These are phyloP conservation scores for Bovichtus variegatus DNA, from an alignment of 2,797 vertebrate genomes.

Conservation along the genomic window DNA sequence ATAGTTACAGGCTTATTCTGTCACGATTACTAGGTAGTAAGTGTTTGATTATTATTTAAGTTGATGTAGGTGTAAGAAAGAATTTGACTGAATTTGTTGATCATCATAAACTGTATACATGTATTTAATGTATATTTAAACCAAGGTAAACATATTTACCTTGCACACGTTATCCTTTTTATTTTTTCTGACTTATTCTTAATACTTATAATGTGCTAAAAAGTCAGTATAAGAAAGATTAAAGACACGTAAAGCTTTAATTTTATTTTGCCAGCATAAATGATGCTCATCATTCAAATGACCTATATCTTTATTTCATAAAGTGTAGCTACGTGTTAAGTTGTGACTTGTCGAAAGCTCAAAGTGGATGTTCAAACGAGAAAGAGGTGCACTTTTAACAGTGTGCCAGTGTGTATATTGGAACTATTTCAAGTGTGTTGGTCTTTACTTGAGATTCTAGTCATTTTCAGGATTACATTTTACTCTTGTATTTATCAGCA, in stretches of 20 bases:
- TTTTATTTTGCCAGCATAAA: not conserved
- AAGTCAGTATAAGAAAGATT: not conserved
- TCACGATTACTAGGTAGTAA: too few species aligned
- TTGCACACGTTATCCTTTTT: not conserved
- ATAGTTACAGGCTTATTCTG: conserved; percentile 29
- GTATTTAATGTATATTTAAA: too few species aligned
- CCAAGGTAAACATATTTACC: not conserved
- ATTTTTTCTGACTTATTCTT: not conserved
- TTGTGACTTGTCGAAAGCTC: not conserved
- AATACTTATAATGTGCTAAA: not conserved
- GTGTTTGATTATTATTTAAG: too few species aligned
- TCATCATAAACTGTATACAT: too few species aligned
- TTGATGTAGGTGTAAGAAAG: too few species aligned
- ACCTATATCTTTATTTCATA: not conserved
- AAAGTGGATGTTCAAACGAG: not conserved
- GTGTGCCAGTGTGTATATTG: not conserved
- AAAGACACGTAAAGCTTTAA: not conserved
- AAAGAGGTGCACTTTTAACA: not conserved
- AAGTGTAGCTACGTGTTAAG: not conserved
- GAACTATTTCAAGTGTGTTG: not conserved
- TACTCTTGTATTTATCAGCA: not conserved
- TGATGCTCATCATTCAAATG: not conserved
- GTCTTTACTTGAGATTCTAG: conserved; percentile 13
- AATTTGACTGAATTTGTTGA: too few species aligned
- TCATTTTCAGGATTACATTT: not conserved